A percentile compares a stretch with the other conserved stretches of the same genome.
Evolutionary conservation across 2,113 vertebrate species (phyloP).

Genomic region (Chiloscyllium plagiosum): DNA sequence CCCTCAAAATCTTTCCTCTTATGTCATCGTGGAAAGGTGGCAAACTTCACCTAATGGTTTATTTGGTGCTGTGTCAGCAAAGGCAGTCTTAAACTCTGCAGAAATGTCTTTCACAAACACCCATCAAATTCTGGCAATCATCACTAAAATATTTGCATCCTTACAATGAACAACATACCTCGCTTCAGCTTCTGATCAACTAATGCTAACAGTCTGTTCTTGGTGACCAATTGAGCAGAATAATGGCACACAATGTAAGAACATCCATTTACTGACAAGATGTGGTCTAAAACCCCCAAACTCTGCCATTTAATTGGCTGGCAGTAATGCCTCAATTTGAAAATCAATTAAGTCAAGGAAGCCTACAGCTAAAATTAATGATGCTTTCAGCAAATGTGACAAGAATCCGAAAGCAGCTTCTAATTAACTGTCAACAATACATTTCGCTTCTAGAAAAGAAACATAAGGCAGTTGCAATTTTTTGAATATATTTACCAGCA

Average conservation of each 20-base stretch:
- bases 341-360: slow-evolving; percentile 15
- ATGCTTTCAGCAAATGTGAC: neutral
- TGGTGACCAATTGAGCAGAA: neutral
- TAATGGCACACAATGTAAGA: neutral
- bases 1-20: neutral
- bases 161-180: neutral
- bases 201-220: neutral
- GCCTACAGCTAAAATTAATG: slow-evolving; percentile 6
- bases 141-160: neutral
- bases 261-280: neutral
- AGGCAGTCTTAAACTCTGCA: neutral
- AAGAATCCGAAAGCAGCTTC: neutral
- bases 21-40: neutral
- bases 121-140: neutral
- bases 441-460: slow-evolving; percentile 2
- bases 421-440: slow-evolving; percentile 31
- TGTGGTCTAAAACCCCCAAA: neutral
- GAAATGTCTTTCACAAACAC: neutral
- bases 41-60: neutral
- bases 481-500: neutral
- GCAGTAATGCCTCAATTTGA: slow-evolving; percentile 9
- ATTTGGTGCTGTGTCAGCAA: neutral
- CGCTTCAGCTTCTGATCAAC: neutral
- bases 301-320: slow-evolving; percentile 1
- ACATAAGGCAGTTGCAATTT: neutral